Evolutionary conservation across 2,113 vertebrate genomes (phyloP).

Genomic region (Gymnocephalus cernua): DNA sequence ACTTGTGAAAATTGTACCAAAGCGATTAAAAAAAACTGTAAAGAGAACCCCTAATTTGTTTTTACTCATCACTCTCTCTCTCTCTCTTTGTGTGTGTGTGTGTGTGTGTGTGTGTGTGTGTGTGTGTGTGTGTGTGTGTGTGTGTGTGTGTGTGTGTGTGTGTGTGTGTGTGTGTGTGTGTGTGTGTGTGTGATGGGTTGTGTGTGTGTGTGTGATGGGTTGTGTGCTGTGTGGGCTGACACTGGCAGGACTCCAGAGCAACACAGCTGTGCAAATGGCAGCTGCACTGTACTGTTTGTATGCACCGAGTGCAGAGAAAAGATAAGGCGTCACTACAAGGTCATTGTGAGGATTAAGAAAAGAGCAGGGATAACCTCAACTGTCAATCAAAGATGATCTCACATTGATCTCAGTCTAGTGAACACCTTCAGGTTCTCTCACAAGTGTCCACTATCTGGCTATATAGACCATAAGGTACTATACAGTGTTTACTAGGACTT

Average conservation of each 20-base stretch:
- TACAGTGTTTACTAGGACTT: not conserved
- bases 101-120: not conserved
- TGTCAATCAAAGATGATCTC: not conserved
- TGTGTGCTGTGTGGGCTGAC: slow-evolving; percentile 22
- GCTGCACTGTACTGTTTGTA: slow-evolving; percentile 20
- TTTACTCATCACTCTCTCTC: not conserved
- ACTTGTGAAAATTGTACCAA: too few relatives aligned
- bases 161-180: not conserved
- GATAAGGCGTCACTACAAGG: not conserved
- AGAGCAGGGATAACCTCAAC: not conserved
- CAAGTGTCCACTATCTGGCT: not conserved
- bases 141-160: not conserved
- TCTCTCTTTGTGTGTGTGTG: not conserved
- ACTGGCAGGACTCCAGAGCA: slow-evolving; percentile 48
- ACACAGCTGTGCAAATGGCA: slow-evolving; percentile 68
- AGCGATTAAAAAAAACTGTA: too few relatives aligned
- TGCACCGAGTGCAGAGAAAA: not conserved
- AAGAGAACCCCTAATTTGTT: not conserved
- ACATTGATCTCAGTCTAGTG: not conserved
- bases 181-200: not conserved
- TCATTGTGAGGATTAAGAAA: not conserved
- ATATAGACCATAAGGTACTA: not conserved
- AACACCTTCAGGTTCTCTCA: not conserved
- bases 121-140: not conserved
- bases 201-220: slow-evolving; percentile 1